Base-by-base conservation (phyloP, 2,797 vertebrate genomes). In the Nyctibius grandis region DNA sequence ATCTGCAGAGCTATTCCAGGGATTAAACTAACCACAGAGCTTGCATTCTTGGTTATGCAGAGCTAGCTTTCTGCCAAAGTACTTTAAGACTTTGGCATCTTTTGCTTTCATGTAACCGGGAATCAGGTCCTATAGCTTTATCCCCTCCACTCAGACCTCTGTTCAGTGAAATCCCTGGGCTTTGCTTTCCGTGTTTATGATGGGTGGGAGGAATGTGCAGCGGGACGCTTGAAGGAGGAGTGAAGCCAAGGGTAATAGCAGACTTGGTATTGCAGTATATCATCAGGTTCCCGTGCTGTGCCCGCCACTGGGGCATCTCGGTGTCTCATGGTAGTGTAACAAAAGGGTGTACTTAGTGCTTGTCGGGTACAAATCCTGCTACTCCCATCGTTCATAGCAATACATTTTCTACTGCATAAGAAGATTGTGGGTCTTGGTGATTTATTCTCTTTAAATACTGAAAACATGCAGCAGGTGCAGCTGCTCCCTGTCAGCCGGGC, bases 81-180 rank as follows among this genome's bases (percentile, higher is more conserved):
- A 19, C 92, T 97, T 89, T 89, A 96, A 96, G 87, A 65, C 95
- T 91, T 95, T 93, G 95, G 92, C 95, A 96, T 96, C 95, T 85
- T 59, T 48, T 65, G 53, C 92, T 95, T 96, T 96, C 95, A 93
- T 95, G 90, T 95, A 89, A 72, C 4, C 0, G 2, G 79, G 88
- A 69, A 76, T 91, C 1, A 2, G 57, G 84, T 72, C 85, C 90
- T 88, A 3, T 23, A 57, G 87, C 57, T 91, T 96, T 85, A 92
- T 89, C 89, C 91, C 38, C 45, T 94, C 60, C 17, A 4, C 91
- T 94, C 81, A 8, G 86, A 54, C 91, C 34, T 91, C 77, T 87
- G 92, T 19, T 92, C 45, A 10, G 29, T 7, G 38, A 85, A 96
- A 96, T 94, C 91, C 91, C 68, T 2, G 26, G 78, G 92, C 84